Conservation (phyloP, 2,113 vertebrate genomes). For the Tiliqua scincoides region DNA sequence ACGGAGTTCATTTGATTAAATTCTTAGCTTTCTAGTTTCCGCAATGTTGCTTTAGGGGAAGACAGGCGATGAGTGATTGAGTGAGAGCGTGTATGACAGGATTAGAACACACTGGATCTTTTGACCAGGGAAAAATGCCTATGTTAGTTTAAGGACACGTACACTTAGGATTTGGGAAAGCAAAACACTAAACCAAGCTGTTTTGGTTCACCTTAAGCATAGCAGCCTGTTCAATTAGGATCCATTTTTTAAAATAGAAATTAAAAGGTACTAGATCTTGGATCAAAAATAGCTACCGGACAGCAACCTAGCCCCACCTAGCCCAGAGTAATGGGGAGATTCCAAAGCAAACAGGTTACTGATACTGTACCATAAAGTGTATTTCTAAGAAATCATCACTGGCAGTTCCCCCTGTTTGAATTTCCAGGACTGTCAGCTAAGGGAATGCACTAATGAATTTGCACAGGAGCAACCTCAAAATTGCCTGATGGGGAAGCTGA, state of each 20-base stretch:
- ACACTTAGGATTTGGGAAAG: constrained; percentile 72
- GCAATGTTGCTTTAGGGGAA: constrained; percentile 71
- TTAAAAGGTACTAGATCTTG: constrained; percentile 61
- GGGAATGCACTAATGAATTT: constrained; percentile 38
- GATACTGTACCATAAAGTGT: constrained; percentile 35
- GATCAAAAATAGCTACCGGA: constrained; percentile 41
- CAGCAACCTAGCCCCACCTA: constrained; percentile 49
- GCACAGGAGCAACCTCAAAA: constrained; percentile 27
- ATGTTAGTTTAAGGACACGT: constrained; percentile 67
- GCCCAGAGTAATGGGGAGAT: constrained; percentile 16
- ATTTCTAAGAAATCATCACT: constrained; percentile 58
- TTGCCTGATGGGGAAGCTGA: not conserved
- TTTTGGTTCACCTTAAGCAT: constrained; percentile 68
- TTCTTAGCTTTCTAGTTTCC: constrained; percentile 68
- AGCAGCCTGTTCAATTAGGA: constrained; percentile 66
- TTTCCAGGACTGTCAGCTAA: constrained; percentile 46
- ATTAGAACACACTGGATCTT: constrained; percentile 78
- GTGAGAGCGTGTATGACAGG: constrained; percentile 67
- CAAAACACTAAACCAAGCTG: constrained; percentile 65
- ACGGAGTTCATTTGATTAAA: constrained; percentile 70
- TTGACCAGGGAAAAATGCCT: constrained; percentile 61
- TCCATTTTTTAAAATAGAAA: constrained; percentile 51
- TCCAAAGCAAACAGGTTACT: constrained; percentile 64
- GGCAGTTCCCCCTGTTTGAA: constrained; percentile 3
- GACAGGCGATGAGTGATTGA: constrained; percentile 71